phyloP scores from a whole-genome alignment of 2,888 invertebrate genomes.

The Apoderus coryli region DNA sequence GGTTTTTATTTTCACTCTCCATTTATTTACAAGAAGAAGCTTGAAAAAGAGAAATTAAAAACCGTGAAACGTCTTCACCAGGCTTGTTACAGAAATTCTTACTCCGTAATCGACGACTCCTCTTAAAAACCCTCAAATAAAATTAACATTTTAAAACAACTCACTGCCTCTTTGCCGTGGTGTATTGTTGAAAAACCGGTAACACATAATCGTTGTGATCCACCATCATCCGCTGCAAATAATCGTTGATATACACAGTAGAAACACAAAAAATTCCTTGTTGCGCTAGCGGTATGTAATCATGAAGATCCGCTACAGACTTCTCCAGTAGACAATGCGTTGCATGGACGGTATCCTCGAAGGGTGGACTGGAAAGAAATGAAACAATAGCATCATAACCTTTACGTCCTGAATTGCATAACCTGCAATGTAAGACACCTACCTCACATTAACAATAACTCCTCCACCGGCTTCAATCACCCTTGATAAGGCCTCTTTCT shows the following conservation, averaged over 20 bases:
- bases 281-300: constrained; percentile 26
- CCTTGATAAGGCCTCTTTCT: constrained; percentile 46
- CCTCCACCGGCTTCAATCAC: constrained; percentile 71
- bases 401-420: constrained; percentile 2
- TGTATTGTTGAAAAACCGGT: too few relatives aligned
- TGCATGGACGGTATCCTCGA: constrained; percentile 37
- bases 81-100: too few relatives aligned
- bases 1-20: too few relatives aligned
- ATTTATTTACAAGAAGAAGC: too few relatives aligned
- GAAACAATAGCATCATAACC: background rate
- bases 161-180: too few relatives aligned
- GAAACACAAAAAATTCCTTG: constrained; percentile 29
- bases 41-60: too few relatives aligned
- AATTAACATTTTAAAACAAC: too few relatives aligned
- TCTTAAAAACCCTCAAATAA: too few relatives aligned
- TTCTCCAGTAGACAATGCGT: constrained; percentile 60
- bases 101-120: too few relatives aligned
- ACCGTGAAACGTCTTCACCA: too few relatives aligned
- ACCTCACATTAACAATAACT: constrained; percentile 44
- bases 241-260: constrained; percentile 27
- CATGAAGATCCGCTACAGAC: constrained; percentile 21
- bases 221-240: constrained; percentile 22
- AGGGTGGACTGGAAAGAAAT: constrained; percentile 38
- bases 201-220: constrained; percentile 26
- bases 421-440: constrained; percentile 26